Conservation (phyloP, 2,113 vertebrate species). For the Orycteropus afer region DNA sequence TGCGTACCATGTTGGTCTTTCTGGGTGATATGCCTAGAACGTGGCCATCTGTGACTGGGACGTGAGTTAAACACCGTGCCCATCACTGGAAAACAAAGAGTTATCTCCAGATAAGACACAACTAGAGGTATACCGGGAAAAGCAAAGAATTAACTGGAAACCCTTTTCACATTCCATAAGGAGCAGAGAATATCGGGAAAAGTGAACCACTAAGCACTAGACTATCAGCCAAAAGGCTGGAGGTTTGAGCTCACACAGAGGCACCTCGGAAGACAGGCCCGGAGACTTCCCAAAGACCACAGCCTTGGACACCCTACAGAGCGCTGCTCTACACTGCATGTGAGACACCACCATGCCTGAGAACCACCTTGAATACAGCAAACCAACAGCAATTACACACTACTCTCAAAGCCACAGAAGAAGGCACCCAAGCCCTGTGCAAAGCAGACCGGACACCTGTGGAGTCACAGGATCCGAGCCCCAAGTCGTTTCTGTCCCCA, state of each 20-base stretch:
- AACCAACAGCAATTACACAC: background rate
- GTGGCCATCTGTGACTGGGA: slow-evolving; percentile 15
- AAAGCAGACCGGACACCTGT: background rate
- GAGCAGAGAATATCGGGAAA: background rate
- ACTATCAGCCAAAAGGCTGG: background rate
- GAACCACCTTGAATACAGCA: too few relatives aligned
- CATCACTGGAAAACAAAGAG: slow-evolving; percentile 48
- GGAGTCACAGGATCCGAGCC: too few relatives aligned
- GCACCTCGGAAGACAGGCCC: too few relatives aligned
- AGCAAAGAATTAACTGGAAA: background rate
- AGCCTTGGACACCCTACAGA: background rate
- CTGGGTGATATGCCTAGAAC: background rate
- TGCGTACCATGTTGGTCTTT: accelerated
- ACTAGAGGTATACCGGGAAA: background rate
- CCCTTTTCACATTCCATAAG: background rate
- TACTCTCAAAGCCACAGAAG: background rate
- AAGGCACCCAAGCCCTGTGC: background rate
- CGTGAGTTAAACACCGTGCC: background rate
- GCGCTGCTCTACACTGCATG: background rate
- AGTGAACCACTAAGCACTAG: background rate
- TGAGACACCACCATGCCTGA: too few relatives aligned
- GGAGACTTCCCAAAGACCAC: too few relatives aligned
- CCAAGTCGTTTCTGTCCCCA: background rate
- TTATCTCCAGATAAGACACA: slow-evolving; percentile 53
- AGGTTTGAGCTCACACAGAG: too few relatives aligned